Percentiles rank a stretch among this genome's conserved stretches.
phyloP scores from a whole-genome alignment of 2,888 invertebrate species.

The Axea sp. region DNA sequence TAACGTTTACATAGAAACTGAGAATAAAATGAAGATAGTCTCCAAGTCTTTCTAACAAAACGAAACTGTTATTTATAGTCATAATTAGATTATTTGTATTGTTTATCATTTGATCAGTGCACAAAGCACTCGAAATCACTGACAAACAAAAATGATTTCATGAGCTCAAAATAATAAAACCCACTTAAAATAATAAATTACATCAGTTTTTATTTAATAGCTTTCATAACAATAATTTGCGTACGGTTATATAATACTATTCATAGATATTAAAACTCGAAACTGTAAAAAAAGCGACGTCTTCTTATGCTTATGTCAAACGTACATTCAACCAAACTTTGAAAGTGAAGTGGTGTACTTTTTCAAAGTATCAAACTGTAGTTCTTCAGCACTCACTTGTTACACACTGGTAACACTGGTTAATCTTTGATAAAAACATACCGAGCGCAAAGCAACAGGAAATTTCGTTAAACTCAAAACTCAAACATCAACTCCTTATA shows the following conservation, averaged over 20 bases:
- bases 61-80: no score
- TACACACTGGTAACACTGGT: conserved; percentile 58
- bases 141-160: no score
- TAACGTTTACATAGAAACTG: no score
- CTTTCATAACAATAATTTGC: conserved; percentile 54
- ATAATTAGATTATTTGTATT: no score
- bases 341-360: no score
- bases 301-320: conserved; percentile 45
- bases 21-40: no score
- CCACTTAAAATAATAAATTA: neutral
- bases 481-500: neutral
- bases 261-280: conserved; percentile 53
- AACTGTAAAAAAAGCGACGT: conserved; percentile 56
- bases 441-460: conserved; percentile 55
- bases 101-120: no score
- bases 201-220: conserved; percentile 21
- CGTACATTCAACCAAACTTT: no score
- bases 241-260: conserved; percentile 58
- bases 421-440: conserved; percentile 53
- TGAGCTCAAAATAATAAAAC: neutral
- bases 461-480: conserved; percentile 33
- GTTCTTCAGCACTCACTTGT: conserved; percentile 42
- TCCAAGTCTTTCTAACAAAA: no score
- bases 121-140: no score
- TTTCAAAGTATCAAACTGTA: neutral